A percentile compares a stretch with the other conserved stretches of the same genome.
Conservation (phyloP, 2,888 invertebrate genomes). For the Pyrocoelia pectoralis region DNA sequence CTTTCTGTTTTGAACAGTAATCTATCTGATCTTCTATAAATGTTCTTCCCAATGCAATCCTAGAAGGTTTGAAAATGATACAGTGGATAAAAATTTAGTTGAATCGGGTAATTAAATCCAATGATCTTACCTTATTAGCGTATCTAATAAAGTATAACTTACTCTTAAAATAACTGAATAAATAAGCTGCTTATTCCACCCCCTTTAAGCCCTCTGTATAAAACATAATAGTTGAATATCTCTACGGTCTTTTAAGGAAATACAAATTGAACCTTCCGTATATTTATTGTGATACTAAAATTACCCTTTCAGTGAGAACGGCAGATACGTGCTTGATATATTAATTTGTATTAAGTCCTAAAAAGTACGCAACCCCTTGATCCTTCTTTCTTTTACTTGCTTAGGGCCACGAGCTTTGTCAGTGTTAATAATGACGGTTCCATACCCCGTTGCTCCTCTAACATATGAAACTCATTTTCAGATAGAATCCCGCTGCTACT, state of each 20-base stretch:
- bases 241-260: no score
- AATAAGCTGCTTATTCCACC: background rate
- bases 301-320: background rate
- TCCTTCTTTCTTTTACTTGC: slow-evolving; percentile 8
- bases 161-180: background rate
- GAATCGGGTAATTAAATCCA: no score
- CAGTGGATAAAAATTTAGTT: no score
- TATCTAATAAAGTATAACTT: background rate
- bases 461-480: slow-evolving; percentile 30
- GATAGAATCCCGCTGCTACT: slow-evolving; percentile 26
- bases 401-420: slow-evolving; percentile 22
- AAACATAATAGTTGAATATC: background rate
- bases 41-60: no score
- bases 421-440: slow-evolving; percentile 25
- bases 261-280: background rate
- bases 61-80: no score
- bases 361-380: background rate
- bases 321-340: background rate
- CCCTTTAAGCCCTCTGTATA: background rate
- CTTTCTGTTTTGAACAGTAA: no score
- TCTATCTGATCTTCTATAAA: no score
- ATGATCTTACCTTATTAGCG: background rate
- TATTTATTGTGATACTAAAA: background rate
- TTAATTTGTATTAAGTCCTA: background rate
- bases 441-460: slow-evolving; percentile 20